Percentiles rank a stretch among this genome's conserved stretches.
phyloP scores from a whole-genome alignment of 2,113 vertebrate genomes.

The Mus pahari region DNA sequence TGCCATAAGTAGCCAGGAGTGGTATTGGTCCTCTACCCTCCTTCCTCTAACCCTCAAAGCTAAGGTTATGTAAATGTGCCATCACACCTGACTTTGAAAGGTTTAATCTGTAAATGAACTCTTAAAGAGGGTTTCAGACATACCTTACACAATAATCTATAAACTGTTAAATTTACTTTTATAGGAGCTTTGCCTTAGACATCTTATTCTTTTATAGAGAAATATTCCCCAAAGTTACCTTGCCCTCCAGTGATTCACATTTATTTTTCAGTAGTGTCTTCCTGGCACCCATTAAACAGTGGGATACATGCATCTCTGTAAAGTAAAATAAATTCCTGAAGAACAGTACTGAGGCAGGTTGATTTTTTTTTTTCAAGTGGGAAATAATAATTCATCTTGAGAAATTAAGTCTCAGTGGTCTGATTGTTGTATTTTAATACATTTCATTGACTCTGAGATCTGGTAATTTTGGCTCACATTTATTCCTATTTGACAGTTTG shows the following conservation, averaged over 20 bases:
- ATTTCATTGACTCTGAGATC: not conserved
- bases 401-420: not conserved
- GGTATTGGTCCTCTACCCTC: not conserved
- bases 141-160: not conserved
- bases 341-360: not conserved
- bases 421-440: slow-evolving; percentile 21
- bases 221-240: slow-evolving; percentile 44
- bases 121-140: not conserved
- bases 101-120: slow-evolving; percentile 52
- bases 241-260: not conserved
- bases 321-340: slow-evolving; percentile 56
- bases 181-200: not conserved
- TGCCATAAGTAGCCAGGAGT: not conserved
- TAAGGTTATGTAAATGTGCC: not conserved
- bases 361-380: slow-evolving; percentile 31
- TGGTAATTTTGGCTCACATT: not conserved
- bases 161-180: slow-evolving; percentile 36
- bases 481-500: not conserved
- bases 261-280: slow-evolving; percentile 40
- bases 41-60: not conserved
- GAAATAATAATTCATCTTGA: slow-evolving; percentile 38
- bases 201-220: slow-evolving; percentile 54
- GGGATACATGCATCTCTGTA: not conserved
- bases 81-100: not conserved
- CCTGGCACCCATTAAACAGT: not conserved